Percentiles rank a stretch among this genome's conserved stretches.
These are phyloP conservation scores for Stictonetta naevosa DNA, from an alignment of 2,113 vertebrate species.

Conservation along the genomic window DNA sequence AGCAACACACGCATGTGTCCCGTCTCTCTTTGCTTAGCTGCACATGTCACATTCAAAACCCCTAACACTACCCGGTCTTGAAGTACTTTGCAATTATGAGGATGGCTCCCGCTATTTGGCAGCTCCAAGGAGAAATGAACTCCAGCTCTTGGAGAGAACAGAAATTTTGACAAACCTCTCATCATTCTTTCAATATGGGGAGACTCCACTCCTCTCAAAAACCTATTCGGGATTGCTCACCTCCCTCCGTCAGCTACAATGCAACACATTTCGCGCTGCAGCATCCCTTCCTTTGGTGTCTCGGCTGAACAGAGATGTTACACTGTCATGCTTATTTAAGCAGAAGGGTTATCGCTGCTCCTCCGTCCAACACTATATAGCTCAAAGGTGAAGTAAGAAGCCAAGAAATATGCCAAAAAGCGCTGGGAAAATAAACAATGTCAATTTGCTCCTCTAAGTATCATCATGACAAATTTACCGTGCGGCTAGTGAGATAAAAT, in stretches of 20 bases:
- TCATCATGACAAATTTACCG: constrained; percentile 59
- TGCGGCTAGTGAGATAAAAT: constrained; percentile 64
- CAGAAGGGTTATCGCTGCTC: constrained; percentile 58
- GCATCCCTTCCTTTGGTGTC: not conserved
- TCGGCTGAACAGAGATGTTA: constrained; percentile 30
- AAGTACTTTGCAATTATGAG: not conserved
- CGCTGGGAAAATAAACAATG: constrained; percentile 56
- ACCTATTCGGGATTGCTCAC: not conserved
- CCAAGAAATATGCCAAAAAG: constrained; percentile 41
- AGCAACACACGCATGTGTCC: not conserved
- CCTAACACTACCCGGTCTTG: not conserved
- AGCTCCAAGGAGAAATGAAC: constrained; percentile 2
- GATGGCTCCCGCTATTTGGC: not conserved
- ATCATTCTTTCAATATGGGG: not conserved
- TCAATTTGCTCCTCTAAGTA: constrained; percentile 53
- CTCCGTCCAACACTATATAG: not conserved
- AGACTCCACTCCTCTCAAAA: not conserved
- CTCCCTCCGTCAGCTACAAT: not conserved
- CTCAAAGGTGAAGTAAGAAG: constrained; percentile 45
- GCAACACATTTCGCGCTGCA: constrained; percentile 12
- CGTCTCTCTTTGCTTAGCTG: not conserved
- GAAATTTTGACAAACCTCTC: constrained; percentile 3
- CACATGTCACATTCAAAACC: not conserved
- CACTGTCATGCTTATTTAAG: constrained; percentile 10
- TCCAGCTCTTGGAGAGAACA: not conserved